These are phyloP conservation scores for Heterochromis multidens DNA, from an alignment of 2,113 vertebrate genomes.

Conservation along the genomic window DNA sequence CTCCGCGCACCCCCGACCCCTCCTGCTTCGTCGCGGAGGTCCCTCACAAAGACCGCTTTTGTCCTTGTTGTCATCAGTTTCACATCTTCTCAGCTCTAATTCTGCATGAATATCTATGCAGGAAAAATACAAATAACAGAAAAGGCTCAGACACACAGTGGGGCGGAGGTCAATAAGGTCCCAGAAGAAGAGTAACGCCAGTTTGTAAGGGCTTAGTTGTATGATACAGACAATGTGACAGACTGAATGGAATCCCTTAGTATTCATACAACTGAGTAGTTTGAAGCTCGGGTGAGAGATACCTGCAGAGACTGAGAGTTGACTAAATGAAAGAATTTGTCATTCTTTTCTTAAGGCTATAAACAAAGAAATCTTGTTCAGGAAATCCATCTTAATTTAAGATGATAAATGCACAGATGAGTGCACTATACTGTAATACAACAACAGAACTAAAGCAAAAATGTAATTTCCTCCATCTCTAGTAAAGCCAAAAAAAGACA, in stretches of 20 bases:
- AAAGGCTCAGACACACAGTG: slow-evolving; percentile 13
- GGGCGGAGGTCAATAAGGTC: slow-evolving; percentile 33
- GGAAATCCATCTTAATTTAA: neutral
- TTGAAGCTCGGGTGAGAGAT: neutral
- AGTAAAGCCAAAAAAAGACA: neutral
- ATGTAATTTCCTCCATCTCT: neutral
- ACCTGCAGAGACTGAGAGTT: neutral
- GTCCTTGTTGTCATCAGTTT: slow-evolving; percentile 51
- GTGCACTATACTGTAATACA: neutral
- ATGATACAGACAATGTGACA: slow-evolving; percentile 9
- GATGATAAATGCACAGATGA: neutral
- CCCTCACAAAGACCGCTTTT: slow-evolving; percentile 70
- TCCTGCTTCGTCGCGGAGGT: slow-evolving; percentile 36
- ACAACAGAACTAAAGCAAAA: neutral
- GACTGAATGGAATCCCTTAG: slow-evolving; percentile 34
- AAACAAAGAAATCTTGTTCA: neutral
- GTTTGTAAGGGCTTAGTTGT: slow-evolving; percentile 15
- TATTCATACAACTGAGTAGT: slow-evolving; percentile 15
- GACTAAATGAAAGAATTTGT: neutral
- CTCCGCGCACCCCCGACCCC: neutral
- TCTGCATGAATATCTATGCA: slow-evolving; percentile 48
- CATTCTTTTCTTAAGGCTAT: neutral
- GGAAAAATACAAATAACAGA: slow-evolving; percentile 57
- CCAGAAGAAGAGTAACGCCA: slow-evolving; percentile 51
- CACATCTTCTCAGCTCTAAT: slow-evolving; percentile 59